These are phyloP conservation scores for Drosophila falleni DNA, from an alignment of 2,888 invertebrate genomes.

Conservation along the genomic window DNA sequence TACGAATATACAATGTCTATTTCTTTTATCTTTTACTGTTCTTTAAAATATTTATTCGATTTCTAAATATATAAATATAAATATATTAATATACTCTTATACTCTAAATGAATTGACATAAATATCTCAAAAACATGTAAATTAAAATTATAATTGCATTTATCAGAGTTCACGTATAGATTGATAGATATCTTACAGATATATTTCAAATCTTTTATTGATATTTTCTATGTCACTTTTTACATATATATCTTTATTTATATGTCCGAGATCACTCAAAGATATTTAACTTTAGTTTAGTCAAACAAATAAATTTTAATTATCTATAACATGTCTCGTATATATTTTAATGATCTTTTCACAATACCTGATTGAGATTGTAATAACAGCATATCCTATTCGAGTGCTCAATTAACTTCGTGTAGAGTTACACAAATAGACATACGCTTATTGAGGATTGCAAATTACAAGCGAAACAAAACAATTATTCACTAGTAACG, in stretches of 20 bases:
- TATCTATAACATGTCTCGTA: neutral
- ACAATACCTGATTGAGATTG: neutral
- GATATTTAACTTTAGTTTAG: no score
- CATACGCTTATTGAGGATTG: neutral
- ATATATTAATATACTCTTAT: no score
- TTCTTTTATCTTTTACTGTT: neutral
- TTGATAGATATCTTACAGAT: neutral
- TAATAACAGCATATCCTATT: neutral
- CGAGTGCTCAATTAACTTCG: conserved; percentile 9
- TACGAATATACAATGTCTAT: neutral
- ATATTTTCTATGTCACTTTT: neutral
- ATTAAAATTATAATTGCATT: no score
- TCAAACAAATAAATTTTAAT: neutral
- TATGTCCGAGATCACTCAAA: neutral
- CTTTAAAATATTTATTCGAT: neutral
- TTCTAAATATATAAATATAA: no score
- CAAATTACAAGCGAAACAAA: conserved; percentile 18
- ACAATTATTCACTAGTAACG: neutral
- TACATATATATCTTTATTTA: neutral
- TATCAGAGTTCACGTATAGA: no score
- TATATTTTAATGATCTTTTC: neutral
- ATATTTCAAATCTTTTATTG: neutral
- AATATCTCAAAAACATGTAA: no score
- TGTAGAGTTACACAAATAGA: neutral
- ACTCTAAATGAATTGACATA: no score